A percentile compares a stretch with the other conserved stretches of the same genome.
Evolutionary conservation across 2,888 invertebrate genomes (phyloP).

Genomic region (Molorchus minor): DNA sequence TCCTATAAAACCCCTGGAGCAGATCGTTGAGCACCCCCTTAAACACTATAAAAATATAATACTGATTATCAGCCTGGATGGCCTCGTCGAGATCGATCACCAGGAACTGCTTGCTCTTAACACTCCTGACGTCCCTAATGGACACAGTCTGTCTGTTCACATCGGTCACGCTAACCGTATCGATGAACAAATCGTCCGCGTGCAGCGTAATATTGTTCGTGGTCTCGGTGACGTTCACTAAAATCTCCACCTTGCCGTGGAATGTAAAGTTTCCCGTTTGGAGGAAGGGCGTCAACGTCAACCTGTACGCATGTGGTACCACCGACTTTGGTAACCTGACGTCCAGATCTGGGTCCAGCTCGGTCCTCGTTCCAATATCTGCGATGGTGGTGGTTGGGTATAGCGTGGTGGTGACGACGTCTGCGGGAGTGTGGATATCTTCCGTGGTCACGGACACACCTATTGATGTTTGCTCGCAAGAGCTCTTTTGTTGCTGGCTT

Average conservation of each 20-base stretch:
- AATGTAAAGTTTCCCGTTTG: slow-evolving; percentile 82
- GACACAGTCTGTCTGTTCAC: slow-evolving; percentile 34
- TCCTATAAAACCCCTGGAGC: slow-evolving; percentile 83
- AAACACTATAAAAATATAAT: slow-evolving; percentile 75
- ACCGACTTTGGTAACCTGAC: slow-evolving; percentile 76
- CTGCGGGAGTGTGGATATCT: slow-evolving; percentile 45
- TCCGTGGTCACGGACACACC: no score
- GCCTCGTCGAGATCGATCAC: slow-evolving; percentile 70
- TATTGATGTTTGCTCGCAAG: no score
- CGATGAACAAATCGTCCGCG: slow-evolving; percentile 74
- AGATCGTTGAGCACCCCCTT: slow-evolving; percentile 78
- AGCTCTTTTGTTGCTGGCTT: slow-evolving; percentile 43
- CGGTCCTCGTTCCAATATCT: slow-evolving; percentile 27
- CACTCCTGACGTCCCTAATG: slow-evolving; percentile 60
- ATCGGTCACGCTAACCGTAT: slow-evolving; percentile 56
- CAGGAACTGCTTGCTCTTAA: slow-evolving; percentile 74
- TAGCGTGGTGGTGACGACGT: slow-evolving; percentile 25
- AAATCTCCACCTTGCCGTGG: slow-evolving; percentile 73
- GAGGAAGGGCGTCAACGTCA: slow-evolving; percentile 78
- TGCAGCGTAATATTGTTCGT: slow-evolving; percentile 79
- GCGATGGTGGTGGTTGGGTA: slow-evolving; percentile 18
- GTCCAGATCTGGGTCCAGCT: slow-evolving; percentile 56
- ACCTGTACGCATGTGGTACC: slow-evolving; percentile 74
- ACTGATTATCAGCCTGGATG: slow-evolving; percentile 69
- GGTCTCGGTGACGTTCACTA: slow-evolving; percentile 69